Base-by-base conservation (phyloP, 1,140 invertebrate genomes). In the Bombyx mandarina region DNA sequence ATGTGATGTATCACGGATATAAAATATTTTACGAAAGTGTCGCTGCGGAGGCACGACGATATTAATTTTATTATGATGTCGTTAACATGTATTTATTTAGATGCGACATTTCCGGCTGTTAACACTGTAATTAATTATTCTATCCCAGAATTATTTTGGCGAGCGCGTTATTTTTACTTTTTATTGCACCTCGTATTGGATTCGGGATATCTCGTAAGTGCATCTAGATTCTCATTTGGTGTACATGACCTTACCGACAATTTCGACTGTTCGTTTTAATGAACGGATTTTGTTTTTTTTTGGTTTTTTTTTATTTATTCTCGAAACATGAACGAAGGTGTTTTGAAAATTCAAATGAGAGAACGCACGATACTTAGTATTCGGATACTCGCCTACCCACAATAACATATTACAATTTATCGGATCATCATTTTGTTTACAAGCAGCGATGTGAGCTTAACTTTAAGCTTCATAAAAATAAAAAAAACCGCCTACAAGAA, bases 401-500 rank as follows among this genome's bases (percentile, higher is more conserved):
- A 59, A 48, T 5, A 35, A 35, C 26, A 35, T 35, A 35, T 35
- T 35, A 35, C 26, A 35, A 48, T 51, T n/a, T 58, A 62, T 55
- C 47, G 56, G 54, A 52, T 59, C 43, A 55, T 18, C 26, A 51
- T 49, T 57, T 55, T 58, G 55, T 63, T 65, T 58, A 57, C 60
- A 57, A 12, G 45, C 18, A 56, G 42, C 63, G 52, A 53, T 59
- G 49, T 56, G 49, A 58, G 50, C 48, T 59, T 22, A 61, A 45
- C 18, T 56, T 46, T 62, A 65, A 65, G 58, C 60, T 60, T 50
- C 49, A 67, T 35, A 35, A 35, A 35, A 35, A 35, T 35, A 35
- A 35, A 35, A 35, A 35, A 35, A 35, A 35, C 26, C 26, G 26
- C 26, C 26, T 35, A 35, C 26, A 35, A 35, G 26, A 35, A 35